These are phyloP conservation scores for Drosophila neotestacea DNA, from an alignment of 2,888 invertebrate species.

Conservation along the genomic window DNA sequence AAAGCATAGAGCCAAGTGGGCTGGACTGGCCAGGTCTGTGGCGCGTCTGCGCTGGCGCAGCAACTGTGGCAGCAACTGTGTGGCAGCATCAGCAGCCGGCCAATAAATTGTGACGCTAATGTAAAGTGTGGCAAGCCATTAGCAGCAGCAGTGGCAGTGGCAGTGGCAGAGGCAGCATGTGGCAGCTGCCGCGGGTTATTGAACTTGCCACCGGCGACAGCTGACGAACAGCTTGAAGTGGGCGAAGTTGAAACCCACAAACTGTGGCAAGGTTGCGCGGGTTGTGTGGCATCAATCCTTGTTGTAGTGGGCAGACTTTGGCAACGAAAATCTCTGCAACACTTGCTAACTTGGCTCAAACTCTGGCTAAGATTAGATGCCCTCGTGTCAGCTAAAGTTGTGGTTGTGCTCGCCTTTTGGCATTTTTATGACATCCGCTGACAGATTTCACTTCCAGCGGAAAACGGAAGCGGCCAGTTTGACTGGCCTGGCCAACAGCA, in stretches of 20 bases:
- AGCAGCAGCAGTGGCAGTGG: constrained; percentile 52
- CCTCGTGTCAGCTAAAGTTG: background rate
- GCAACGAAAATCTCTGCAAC: background rate
- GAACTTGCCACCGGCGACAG: constrained; percentile 63
- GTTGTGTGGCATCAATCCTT: constrained; percentile 17
- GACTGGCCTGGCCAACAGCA: constrained; percentile 29
- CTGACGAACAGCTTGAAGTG: constrained; percentile 42
- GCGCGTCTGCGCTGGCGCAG: constrained; percentile 50
- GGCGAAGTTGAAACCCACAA: constrained; percentile 47
- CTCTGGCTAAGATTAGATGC: constrained; percentile 3
- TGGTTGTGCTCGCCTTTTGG: constrained; percentile 50
- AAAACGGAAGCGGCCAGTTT: constrained; percentile 78
- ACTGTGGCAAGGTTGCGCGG: background rate
- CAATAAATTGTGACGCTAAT: constrained; percentile 81
- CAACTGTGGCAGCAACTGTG: constrained; percentile 15
- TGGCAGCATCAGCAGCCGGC: constrained; percentile 52
- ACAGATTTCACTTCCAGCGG: constrained; percentile 80
- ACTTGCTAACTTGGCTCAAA: background rate
- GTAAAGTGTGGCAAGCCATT: constrained; percentile 82
- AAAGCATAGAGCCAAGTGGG: constrained; percentile 69
- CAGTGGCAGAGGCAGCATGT: constrained; percentile 28
- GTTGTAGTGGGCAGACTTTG: background rate
- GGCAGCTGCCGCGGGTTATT: constrained; percentile 67
- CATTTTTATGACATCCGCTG: constrained; percentile 79
- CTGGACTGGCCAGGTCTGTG: constrained; percentile 45